Percentiles rank a stretch among this genome's conserved stretches.
Conservation (phyloP, 2,113 vertebrate species). For the Chlorodrepanis virens region DNA sequence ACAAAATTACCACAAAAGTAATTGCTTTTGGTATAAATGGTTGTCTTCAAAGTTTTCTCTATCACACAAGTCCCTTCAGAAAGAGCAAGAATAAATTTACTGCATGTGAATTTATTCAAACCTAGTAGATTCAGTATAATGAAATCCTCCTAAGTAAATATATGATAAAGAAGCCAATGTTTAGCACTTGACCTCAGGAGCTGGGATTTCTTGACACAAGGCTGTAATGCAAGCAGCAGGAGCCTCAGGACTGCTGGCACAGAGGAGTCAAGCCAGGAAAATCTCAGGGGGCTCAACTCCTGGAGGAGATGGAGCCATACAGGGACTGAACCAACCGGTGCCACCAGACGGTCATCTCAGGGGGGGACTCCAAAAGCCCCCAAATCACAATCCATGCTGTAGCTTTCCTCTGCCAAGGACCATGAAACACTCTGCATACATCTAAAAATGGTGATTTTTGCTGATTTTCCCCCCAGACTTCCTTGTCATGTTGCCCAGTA, state of each 20-base stretch:
- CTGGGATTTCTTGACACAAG: constrained; percentile 37
- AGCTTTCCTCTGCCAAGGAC: background rate
- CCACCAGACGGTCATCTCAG: background rate
- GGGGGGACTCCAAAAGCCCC: background rate
- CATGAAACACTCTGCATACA: accelerated
- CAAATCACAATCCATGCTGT: background rate
- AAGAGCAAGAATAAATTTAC: constrained; percentile 71
- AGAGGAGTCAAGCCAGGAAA: background rate
- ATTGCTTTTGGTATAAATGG: constrained; percentile 78
- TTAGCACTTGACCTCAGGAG: constrained; percentile 67
- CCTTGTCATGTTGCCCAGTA: background rate
- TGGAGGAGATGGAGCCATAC: background rate
- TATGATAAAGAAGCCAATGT: constrained; percentile 72
- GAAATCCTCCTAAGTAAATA: constrained; percentile 74
- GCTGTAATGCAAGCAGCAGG: constrained; percentile 24
- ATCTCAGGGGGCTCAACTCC: background rate
- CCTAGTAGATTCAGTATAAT: constrained; percentile 73
- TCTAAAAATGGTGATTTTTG: background rate
- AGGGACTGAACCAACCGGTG: background rate
- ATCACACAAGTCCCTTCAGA: constrained; percentile 59
- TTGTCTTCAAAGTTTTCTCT: constrained; percentile 71
- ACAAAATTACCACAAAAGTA: constrained; percentile 75
- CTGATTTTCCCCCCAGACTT: background rate
- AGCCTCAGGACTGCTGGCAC: background rate
- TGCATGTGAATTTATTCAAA: constrained; percentile 73